These are phyloP conservation scores for Catharus ustulatus DNA, from an alignment of 2,797 vertebrate species.

Conservation along the genomic window DNA sequence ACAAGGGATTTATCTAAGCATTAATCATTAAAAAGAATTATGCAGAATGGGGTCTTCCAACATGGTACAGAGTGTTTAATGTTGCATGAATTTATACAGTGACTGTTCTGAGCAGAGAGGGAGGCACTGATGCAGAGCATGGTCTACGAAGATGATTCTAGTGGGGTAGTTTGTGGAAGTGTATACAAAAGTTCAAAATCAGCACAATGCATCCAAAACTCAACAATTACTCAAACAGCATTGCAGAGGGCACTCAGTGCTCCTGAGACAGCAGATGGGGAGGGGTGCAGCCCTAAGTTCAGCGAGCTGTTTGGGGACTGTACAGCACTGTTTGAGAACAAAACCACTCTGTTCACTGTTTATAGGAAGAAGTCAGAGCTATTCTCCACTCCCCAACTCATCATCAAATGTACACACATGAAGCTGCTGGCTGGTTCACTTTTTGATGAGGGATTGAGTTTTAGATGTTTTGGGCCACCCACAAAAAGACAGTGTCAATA, in stretches of 20 bases:
- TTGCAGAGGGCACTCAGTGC: not conserved
- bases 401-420: not conserved
- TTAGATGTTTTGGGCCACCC: slow-evolving; percentile 16
- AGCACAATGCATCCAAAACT: not conserved
- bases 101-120: not conserved
- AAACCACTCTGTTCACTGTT: slow-evolving; percentile 47
- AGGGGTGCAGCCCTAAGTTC: not conserved
- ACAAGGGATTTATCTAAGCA: slow-evolving; percentile 29
- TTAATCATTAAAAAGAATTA: slow-evolving; percentile 10
- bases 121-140: slow-evolving; percentile 10
- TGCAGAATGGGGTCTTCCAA: not conserved
- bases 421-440: not conserved
- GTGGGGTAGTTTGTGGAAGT: not conserved
- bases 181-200: not conserved
- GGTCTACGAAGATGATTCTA: not conserved
- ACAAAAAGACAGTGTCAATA: not conserved
- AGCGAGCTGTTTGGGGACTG: not conserved
- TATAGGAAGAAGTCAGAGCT: slow-evolving; percentile 3
- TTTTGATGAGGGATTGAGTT: not conserved
- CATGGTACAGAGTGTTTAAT: not conserved
- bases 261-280: not conserved
- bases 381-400: not conserved
- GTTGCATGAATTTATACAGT: slow-evolving; percentile 33
- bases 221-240: not conserved
- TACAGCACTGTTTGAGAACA: slow-evolving; percentile 57